Evolutionary conservation across 2,113 vertebrate species (phyloP), one percentile per base, ranked within the genome.

Genomic region (Tauraco erythrolophus): DNA sequence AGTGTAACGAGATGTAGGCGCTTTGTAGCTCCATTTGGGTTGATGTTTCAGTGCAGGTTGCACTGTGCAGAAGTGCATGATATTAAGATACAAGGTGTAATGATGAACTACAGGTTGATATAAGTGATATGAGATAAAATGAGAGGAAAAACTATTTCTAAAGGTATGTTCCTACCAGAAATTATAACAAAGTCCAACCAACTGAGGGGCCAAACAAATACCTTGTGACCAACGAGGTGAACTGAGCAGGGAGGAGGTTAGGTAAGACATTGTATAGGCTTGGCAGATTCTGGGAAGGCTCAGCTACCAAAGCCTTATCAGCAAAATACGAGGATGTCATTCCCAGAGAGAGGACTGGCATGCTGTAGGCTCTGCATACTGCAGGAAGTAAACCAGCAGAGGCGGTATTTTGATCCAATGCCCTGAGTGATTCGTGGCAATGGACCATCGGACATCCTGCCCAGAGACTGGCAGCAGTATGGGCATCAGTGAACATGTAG

Each of bases 321-420:
- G 33, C 7, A n/a, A 51, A 72, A 69, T 23, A 21, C 0, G 0
- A 25, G 1, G 3, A 31, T 84, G 35, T 45, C 25, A 37, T 35
- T 10, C 28, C 19, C 28, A 69, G 43, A 56, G 24, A 76, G 3
- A 60, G 3, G 25, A 56, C 22, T 16, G 33, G 27, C 37, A 65
- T 53, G 15, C 21, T 58, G 37, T 10, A 66, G 11, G 13, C 51
- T 77, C 64, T 71, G 16, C 31, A 41, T 19, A 25, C 23, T 24
- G 16, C 37, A 45, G 25, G 23, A 60, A 22, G 9, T 56, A 72
- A 61, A 74, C 24, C 37, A 57, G 23, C 30, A 54, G 48, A n/a
- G 19, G 30, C 2, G 6, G 23, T 28, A 27, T 61, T 71, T 78
- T 61, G 28, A 56, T 39, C 39, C 9, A 31, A 8, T 21, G 17